Evolutionary conservation across 2,113 vertebrate genomes (phyloP), one percentile per base, ranked within the genome.

Genomic region (Gasterosteus aculeatus): DNA sequence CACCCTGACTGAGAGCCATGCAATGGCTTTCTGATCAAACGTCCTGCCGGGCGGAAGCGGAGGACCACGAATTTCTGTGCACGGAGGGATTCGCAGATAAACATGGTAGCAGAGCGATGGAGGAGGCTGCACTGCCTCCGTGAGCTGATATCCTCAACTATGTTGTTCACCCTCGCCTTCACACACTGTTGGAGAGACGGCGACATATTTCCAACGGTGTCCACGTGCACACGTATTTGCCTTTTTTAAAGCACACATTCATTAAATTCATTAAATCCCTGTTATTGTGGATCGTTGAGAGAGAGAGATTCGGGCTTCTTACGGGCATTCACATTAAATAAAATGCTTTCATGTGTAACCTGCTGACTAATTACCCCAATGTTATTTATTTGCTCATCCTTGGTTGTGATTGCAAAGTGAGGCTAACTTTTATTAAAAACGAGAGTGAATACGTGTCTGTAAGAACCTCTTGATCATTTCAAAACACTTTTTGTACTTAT

Each of bases 1-100:
- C 69, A 78, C 64, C 80, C 72, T 54, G 82, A 82, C 77, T 84
- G 68, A 83, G 73, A 56, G 72, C 59, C 16, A n/a, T 68, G 71
- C 77, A 77, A 46, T 80, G 73, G 78, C 75, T 78, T 81, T 69
- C 29, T 41, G 79, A 78, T 47, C 38, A 78, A 78, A 72, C 47
- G n/a, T 38, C 22, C 19, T 61, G 71, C 49, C 65, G 53, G 53
- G 47, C 69, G 56, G 57, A 44, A n/a, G 62, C 22, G 16, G 12
- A 49, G 9, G 46, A 75, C 39, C 68, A 73, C 70, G 51, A 63
- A 71, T 82, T 75, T 57, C 53, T 70, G 69, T 79, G 70, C 49
- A 71, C 11, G 66, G 53, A 53, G 22, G 62, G 61, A 62, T 62
- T 15, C 19, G 26, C 38, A 62, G 18, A 47, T 26, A 31, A 44